Evolutionary conservation across 2,888 invertebrate species (phyloP), one percentile per base, ranked within the genome.

Genomic region (Blera fallax): DNA sequence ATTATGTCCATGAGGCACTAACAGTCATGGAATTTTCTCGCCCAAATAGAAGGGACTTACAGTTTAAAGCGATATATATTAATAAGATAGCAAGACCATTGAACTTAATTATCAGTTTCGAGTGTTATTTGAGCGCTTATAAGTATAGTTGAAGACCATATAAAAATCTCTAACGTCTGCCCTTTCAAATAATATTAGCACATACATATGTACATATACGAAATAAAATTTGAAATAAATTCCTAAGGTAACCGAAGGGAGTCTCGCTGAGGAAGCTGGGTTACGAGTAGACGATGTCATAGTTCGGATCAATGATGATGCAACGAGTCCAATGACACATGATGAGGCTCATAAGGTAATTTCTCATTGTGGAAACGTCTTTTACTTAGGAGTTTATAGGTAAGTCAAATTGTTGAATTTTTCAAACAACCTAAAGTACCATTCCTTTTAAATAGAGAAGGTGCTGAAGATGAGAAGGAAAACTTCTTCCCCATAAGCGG

Each of bases 261-360:
- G 97, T 87, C 93, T 98, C 43, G 97, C 98, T 0, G 96, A 97
- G 90, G 93, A 94, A 87, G 95, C 95, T 79, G 98, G 98, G 0
- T 92, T 99, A 24, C 94, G 94, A 89, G 94, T 96, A 11, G 98
- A 97, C n/a, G 98, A 99, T 93, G 93, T 95, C 40, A 94, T 99
- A 87, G 93, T 96, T 40, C 94, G 94, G 87, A 95, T 98, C 87
- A 96, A 96, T 90, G 95, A 95, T 79, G 93, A 93, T 40, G 93
- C 95, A 56, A 94, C 96, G 7, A 93, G 94, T 65, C 93, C 93
- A 48, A 92, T 97, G 91, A 94, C 95, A 8, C 98, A 97, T 90
- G 95, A 95, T 48, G 95, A 95, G 88, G 97, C 97, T 1, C 96
- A 96, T 90, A 94, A 95, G 87, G 93, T 94, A 73, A 95, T 98